Conservation (phyloP, 2,113 vertebrate species). For the Centropus bengalensis region DNA sequence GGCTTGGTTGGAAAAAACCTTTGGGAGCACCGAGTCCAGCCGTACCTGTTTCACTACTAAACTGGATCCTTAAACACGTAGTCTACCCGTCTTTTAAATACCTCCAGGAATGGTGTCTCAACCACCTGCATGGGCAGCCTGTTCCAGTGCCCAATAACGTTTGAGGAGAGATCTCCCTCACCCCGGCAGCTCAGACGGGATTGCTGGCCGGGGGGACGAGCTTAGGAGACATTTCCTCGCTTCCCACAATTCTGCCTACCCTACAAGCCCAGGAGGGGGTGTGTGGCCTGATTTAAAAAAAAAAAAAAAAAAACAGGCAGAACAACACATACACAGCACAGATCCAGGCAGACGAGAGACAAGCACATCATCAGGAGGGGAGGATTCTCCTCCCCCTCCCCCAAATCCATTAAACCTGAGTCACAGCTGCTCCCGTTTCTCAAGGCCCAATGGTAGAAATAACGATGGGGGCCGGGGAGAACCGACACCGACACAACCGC, state of each 20-base stretch:
- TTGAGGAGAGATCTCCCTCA: background rate
- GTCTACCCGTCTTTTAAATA: no score
- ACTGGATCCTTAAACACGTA: no score
- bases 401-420: conserved; percentile 17
- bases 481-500: background rate
- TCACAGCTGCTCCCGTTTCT: conserved; percentile 32
- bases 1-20: no score
- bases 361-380: background rate
- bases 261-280: background rate
- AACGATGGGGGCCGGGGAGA: background rate
- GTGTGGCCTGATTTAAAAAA: background rate
- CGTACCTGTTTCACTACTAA: no score
- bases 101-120: no score
- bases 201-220: background rate
- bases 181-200: background rate
- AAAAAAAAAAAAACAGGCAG: background rate
- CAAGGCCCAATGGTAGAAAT: conserved; percentile 16
- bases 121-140: no score
- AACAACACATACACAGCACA: background rate
- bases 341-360: background rate
- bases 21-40: no score
- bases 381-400: background rate
- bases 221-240: conserved; percentile 19
- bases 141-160: no score
- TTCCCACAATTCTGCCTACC: conserved; percentile 9